Conservation (phyloP, 2,797 vertebrate species). For the Hippoglossus hippoglossus region DNA sequence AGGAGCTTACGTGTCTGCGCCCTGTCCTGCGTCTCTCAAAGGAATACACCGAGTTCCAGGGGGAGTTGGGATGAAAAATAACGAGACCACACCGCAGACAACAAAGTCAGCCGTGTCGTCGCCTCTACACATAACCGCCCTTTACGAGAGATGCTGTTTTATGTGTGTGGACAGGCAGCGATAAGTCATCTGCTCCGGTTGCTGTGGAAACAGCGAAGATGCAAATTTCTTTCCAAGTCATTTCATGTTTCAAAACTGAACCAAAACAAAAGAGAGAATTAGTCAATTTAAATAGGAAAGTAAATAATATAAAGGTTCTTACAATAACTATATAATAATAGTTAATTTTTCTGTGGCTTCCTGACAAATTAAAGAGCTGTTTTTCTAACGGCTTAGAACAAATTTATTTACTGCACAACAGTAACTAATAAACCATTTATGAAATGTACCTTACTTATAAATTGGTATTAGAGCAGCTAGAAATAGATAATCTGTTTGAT, state of each 20-base stretch:
- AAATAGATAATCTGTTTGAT: not conserved
- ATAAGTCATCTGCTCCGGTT: conserved; percentile 47
- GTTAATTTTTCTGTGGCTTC: too few relatives aligned
- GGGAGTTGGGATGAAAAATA: conserved; percentile 32
- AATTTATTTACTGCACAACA: too few relatives aligned
- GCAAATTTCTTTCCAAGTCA: conserved; percentile 9
- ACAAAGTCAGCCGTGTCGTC: conserved; percentile 5
- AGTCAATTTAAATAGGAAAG: too few relatives aligned
- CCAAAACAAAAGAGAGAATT: not conserved
- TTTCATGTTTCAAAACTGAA: conserved; percentile 18
- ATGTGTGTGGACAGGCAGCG: conserved; percentile 15
- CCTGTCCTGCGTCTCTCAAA: conserved; percentile 55
- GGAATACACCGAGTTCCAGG: conserved; percentile 56
- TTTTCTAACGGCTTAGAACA: too few relatives aligned
- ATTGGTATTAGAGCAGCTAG: not conserved
- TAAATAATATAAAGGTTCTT: too few relatives aligned
- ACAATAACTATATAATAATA: too few relatives aligned
- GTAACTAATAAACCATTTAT: too few relatives aligned
- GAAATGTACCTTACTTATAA: not conserved
- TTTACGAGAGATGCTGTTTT: not conserved
- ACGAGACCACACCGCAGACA: not conserved
- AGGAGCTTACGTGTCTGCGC: conserved; percentile 52
- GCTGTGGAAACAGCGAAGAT: conserved; percentile 64
- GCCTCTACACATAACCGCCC: not conserved
- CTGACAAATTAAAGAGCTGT: too few relatives aligned